Base-by-base conservation (phyloP, 2,888 invertebrate species). In the Dromius quadrimaculatus region DNA sequence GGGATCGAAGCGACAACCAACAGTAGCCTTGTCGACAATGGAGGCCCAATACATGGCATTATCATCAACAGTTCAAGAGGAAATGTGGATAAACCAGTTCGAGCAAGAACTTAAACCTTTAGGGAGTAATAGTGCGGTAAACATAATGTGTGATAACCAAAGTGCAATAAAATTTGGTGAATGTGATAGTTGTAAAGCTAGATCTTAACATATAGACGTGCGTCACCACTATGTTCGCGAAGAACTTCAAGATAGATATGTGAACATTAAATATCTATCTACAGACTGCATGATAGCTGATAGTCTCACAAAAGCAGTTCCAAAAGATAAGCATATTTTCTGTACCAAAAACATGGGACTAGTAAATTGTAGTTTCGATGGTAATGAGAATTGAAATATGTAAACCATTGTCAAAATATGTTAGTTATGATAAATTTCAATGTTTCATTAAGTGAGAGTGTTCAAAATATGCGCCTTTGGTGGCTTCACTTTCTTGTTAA, bases 301-400 rank as follows among this genome's bases (percentile, higher is more conserved):
- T 28, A 61, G 34, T 17, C 34, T 73, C 19, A 74, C 74, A 11
- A 74, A 75, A 82, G 82, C 1, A 82, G 82, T 82, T 6, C 3
- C 23, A 22, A 54, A 3, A 3, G 54, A 54, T 2, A 54, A 54
- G 9, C 23, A 54, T 9, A 3, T 2, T 6, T 54, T 22, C 11
- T 54, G 54, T n/a, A 54, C 23, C 22, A 19, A 22, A 22, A 54
- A 54, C 9, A 54, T 54, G 54, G 54, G 23, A n/a, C n/a, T n/a
- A n/a, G n/a, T n/a, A n/a, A n/a, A n/a, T n/a, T n/a, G n/a, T n/a
- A n/a, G n/a, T n/a, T n/a, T n/a, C n/a, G n/a, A n/a, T n/a, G n/a
- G n/a, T n/a, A n/a, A n/a, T n/a, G n/a, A n/a, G n/a, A n/a, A n/a
- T n/a, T n/a, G n/a, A n/a, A n/a, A n/a, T n/a, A n/a, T n/a, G n/a